Conservation (phyloP, 2,113 vertebrate species). For the Chinchilla lanigera region DNA sequence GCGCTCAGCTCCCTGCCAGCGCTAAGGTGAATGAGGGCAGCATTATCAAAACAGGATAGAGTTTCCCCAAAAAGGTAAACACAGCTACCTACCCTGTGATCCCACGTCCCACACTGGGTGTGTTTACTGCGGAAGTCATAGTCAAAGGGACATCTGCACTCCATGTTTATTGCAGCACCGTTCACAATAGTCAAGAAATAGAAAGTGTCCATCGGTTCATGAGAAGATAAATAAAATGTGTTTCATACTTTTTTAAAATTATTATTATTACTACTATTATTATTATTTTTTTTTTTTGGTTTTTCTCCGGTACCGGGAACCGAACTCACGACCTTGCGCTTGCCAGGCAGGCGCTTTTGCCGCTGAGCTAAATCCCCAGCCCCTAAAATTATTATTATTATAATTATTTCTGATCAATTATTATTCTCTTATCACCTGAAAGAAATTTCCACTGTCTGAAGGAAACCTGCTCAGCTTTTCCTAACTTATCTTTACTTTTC, state of each 20-base stretch:
- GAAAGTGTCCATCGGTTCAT: neutral
- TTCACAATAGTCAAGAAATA: neutral
- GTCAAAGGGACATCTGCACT: neutral
- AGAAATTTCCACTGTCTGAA: conserved; percentile 13
- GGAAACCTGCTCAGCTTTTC: neutral
- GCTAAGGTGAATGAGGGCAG: neutral
- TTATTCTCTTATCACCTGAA: conserved; percentile 52
- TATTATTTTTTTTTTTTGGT: too few species aligned
- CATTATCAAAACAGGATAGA: too few species aligned
- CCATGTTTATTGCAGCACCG: neutral
- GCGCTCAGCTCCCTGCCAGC: too few species aligned
- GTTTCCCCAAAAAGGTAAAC: neutral
- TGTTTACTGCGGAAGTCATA: neutral
- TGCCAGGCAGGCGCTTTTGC: too few species aligned
- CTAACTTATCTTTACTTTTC: conserved; percentile 36
- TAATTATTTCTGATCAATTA: too few species aligned
- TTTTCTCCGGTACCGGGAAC: too few species aligned
- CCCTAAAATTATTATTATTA: too few species aligned
- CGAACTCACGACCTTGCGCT: too few species aligned
- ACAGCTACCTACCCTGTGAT: neutral
- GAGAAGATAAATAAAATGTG: neutral
- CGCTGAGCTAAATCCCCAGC: too few species aligned
- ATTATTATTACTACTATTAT: too few species aligned
- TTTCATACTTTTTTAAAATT: too few species aligned
- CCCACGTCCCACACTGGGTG: neutral